Evolutionary conservation across 1,140 invertebrate species (phyloP), one percentile per base, ranked within the genome.

Genomic region (Ceratosolen solmsi): DNA sequence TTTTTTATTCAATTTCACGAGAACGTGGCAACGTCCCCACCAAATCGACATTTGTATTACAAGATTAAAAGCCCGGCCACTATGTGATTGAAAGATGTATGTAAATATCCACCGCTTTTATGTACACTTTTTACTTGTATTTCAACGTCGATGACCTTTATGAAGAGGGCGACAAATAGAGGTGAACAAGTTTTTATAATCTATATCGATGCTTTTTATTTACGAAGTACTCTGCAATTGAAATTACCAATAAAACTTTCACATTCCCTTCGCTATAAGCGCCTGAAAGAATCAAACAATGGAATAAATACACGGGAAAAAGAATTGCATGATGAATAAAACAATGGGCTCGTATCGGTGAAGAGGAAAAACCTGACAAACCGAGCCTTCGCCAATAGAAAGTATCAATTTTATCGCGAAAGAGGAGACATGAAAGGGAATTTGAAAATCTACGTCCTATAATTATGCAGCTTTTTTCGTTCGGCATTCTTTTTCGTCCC

Each of bases 381-480:
- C 80, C 73, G 73, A 27, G 63, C 60, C 80, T 82, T 76, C 65
- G 63, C 80, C 80, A 82, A 82, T 82, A 82, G 80, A 58, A 83
- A 83, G 76, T 79, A 83, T 83, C 82, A 79, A 74, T 83, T 83
- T 83, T 79, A 79, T 79, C 82, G 70, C 76, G 33, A 74, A 54
- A 74, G 68, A 75, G 56, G 76, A 79, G 82, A 83, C 82, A 83
- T 83, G 71, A 83, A 83, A 83, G 82, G 70, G 76, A 83, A 78
- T 79, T 79, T 74, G 49, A 79, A 83, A 83, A 83, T 83, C 82
- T 74, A 83, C 82, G 76, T 63, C 65, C 82, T 63, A 79, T 83
- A 83, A 83, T 83, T 83, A 83, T 79, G 82, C 82, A 58, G 54
- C 27, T 73, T 82, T 82, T 82, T 73, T 60, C 20, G 56, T 63